Conservation (phyloP, 2,888 invertebrate genomes). For the Selenia dentaria region DNA sequence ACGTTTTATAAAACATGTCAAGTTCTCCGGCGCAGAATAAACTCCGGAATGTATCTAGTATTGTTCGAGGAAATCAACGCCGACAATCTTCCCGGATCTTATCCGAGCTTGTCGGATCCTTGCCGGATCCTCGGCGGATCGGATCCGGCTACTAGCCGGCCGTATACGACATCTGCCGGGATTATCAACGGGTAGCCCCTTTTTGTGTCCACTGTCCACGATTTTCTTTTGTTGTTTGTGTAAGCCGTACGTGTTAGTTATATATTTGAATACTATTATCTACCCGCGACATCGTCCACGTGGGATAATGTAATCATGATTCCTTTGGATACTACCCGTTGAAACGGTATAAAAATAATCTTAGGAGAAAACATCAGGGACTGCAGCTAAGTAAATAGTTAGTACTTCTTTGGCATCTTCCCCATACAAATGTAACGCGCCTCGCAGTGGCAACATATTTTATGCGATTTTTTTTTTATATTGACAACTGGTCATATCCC, state of each 20-base stretch:
- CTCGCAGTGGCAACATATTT: too few species aligned
- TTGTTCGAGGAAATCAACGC: slow-evolving; percentile 68
- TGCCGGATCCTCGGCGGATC: slow-evolving; percentile 48
- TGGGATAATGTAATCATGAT: too few species aligned
- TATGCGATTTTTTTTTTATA: too few species aligned
- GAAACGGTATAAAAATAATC: too few species aligned
- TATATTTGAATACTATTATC: too few species aligned
- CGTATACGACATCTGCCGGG: slow-evolving; percentile 65
- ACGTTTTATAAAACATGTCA: slow-evolving; percentile 55
- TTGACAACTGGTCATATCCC: too few species aligned
- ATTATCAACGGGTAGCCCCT: slow-evolving; percentile 65
- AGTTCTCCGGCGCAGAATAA: slow-evolving; percentile 51
- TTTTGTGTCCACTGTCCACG: slow-evolving; percentile 45
- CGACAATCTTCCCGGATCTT: slow-evolving; percentile 67
- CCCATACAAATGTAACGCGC: too few species aligned
- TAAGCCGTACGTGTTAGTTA: slow-evolving; percentile 38
- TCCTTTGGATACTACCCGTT: too few species aligned
- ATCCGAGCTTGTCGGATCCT: slow-evolving; percentile 44
- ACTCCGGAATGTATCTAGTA: slow-evolving; percentile 55
- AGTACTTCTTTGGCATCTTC: too few species aligned
- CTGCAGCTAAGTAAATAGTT: too few species aligned
- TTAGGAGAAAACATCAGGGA: too few species aligned
- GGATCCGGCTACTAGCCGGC: slow-evolving; percentile 58
- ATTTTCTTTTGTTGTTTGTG: slow-evolving; percentile 58
- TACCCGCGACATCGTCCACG: too few species aligned